Conservation (phyloP, 2,113 vertebrate species). For the Peromyscus polionotus region DNA sequence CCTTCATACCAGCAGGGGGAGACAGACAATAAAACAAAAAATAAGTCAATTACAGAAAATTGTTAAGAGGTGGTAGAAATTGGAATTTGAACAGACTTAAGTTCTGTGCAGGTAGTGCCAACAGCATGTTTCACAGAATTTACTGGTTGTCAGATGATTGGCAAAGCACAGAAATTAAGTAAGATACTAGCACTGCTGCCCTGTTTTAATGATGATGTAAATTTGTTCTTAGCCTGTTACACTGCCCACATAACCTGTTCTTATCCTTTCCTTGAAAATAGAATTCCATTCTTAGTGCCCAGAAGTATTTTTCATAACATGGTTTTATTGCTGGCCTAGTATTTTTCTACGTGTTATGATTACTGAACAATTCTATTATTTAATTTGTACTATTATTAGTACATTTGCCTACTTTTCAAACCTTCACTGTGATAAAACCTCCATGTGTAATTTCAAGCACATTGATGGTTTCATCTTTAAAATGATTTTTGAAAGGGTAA, state of each 20-base stretch:
- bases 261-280: constrained; percentile 1
- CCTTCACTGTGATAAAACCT: constrained; percentile 36
- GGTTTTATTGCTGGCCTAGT: background rate
- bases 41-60: background rate
- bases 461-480: constrained; percentile 28
- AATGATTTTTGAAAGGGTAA: background rate
- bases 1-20: constrained; percentile 71
- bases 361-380: constrained; percentile 36
- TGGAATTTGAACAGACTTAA: background rate
- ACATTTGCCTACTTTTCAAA: constrained; percentile 33
- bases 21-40: constrained; percentile 71
- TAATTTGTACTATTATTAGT: background rate
- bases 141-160: background rate
- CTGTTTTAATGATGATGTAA: background rate
- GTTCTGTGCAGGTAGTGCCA: background rate
- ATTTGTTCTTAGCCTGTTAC: background rate
- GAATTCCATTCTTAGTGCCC: background rate
- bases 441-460: background rate
- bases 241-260: background rate
- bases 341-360: constrained; percentile 43
- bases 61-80: background rate
- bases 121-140: background rate
- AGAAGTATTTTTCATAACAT: constrained; percentile 16
- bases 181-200: background rate
- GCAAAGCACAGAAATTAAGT: background rate